phyloP scores from a whole-genome alignment of 2,888 invertebrate genomes.

The Hoplodrina blanda region DNA sequence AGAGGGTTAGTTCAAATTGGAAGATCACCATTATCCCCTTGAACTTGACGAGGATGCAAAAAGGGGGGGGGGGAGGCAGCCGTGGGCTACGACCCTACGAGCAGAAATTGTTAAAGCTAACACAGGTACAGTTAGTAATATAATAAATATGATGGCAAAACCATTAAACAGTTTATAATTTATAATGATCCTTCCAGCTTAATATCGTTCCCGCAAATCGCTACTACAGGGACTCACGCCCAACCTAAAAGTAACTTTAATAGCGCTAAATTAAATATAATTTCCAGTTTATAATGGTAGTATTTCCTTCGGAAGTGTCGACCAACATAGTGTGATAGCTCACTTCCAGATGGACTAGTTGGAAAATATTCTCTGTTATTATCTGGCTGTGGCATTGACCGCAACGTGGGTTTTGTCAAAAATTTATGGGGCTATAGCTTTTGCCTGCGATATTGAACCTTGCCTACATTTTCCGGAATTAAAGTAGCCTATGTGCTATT shows the following conservation, averaged over 20 bases:
- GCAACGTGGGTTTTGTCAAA: conserved; percentile 5
- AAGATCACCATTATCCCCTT: too few species aligned
- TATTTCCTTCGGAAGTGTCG: conserved; percentile 39
- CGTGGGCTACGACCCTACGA: too few species aligned
- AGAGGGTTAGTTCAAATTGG: too few species aligned
- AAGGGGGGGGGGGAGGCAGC: too few species aligned
- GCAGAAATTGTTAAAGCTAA: too few species aligned
- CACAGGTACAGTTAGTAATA: neutral
- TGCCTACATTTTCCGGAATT: too few species aligned
- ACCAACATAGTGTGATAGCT: conserved; percentile 34
- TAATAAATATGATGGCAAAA: neutral
- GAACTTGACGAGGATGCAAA: too few species aligned
- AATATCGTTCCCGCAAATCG: neutral
- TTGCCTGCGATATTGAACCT: too few species aligned
- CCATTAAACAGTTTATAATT: too few species aligned
- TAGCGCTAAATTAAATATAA: conserved; percentile 33
- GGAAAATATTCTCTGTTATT: conserved; percentile 24
- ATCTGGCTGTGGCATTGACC: conserved; percentile 33
- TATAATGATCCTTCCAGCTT: neutral
- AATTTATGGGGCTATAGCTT: neutral
- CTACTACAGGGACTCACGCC: neutral
- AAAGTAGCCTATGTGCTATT: neutral
- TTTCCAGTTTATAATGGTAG: conserved; percentile 25
- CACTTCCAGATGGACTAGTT: conserved; percentile 42
- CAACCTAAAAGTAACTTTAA: conserved; percentile 26